phyloP scores from a whole-genome alignment of 2,113 vertebrate genomes.

The Cyanistes caeruleus region DNA sequence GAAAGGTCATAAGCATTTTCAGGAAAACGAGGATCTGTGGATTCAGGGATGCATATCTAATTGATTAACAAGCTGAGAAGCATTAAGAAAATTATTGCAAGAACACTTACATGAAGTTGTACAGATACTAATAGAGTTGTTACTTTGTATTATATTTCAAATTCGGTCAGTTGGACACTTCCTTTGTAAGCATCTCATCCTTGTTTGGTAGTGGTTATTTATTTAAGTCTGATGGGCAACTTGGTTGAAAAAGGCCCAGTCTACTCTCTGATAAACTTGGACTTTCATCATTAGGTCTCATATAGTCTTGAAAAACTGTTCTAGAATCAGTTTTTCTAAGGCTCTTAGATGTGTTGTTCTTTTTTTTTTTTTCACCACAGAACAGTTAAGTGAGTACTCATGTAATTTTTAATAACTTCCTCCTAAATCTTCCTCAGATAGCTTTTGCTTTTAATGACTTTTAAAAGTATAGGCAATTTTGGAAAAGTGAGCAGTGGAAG shows the following conservation, averaged over 20 bases:
- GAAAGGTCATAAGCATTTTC: neutral
- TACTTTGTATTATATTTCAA: neutral
- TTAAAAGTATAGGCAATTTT: neutral
- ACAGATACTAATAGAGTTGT: neutral
- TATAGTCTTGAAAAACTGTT: neutral
- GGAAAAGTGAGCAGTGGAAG: neutral
- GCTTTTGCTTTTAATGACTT: neutral
- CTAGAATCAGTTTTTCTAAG: neutral
- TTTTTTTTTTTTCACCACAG: accelerated
- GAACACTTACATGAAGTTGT: neutral
- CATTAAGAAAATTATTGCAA: neutral
- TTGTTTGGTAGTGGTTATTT: neutral
- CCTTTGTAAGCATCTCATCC: neutral
- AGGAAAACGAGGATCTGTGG: neutral
- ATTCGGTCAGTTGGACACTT: neutral
- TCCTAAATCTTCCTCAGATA: neutral
- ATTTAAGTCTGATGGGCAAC: neutral
- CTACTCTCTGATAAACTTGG: neutral
- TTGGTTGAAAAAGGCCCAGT: neutral
- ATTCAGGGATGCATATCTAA: neutral
- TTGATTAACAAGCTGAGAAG: neutral
- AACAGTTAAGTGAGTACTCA: neutral
- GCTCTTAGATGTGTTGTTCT: neutral
- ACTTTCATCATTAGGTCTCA: neutral
- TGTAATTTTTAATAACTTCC: neutral